Conservation (phyloP, 2,113 vertebrate genomes). For the Nycticorax nycticorax region DNA sequence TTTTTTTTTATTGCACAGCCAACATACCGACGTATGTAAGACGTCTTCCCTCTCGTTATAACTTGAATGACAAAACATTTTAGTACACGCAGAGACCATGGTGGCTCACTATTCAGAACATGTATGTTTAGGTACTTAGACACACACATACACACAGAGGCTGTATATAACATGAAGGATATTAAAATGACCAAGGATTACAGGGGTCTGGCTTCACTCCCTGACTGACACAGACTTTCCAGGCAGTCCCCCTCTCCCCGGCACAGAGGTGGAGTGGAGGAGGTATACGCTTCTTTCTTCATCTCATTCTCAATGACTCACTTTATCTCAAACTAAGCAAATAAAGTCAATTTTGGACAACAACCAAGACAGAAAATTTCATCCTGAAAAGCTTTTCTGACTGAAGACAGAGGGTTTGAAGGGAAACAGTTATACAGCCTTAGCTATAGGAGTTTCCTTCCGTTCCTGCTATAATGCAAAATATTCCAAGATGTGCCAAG, state of each 20-base stretch:
- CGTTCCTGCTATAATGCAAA: neutral
- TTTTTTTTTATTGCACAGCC: neutral
- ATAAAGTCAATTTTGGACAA: constrained; percentile 25
- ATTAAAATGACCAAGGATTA: neutral
- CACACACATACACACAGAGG: neutral
- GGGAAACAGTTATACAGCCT: constrained; percentile 1
- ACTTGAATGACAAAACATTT: neutral
- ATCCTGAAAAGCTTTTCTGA: constrained; percentile 4
- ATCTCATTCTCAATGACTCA: neutral
- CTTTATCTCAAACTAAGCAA: constrained; percentile 28
- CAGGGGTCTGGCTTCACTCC: neutral
- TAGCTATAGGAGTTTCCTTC: constrained; percentile 33
- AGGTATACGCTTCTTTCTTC: neutral
- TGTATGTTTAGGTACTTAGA: neutral
- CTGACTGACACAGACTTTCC: neutral
- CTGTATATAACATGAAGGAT: neutral
- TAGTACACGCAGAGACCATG: neutral
- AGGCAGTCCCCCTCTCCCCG: neutral
- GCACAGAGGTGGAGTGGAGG: neutral
- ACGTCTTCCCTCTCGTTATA: neutral
- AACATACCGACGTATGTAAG: neutral
- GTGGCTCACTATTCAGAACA: neutral
- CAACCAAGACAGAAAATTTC: constrained; percentile 32
- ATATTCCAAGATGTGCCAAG: constrained; percentile 20
- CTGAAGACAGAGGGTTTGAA: constrained; percentile 29